Conservation (phyloP, 2,797 vertebrate species). For the Betta splendens region DNA sequence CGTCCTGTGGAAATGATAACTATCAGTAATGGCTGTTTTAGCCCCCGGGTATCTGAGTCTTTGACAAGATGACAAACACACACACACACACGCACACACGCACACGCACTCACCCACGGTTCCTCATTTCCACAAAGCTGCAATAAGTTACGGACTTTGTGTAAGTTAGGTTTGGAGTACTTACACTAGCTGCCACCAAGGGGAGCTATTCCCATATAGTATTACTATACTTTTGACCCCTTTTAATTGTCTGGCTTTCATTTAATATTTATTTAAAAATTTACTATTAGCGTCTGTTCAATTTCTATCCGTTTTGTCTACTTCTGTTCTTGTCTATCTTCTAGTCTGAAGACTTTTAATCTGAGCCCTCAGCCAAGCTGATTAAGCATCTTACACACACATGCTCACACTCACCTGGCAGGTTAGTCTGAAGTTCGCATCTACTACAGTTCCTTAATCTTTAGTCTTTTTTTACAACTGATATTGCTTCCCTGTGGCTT, state of each 20-base stretch:
- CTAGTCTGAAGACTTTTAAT: constrained; percentile 12
- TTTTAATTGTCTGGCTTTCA: background rate
- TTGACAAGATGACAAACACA: constrained; percentile 39
- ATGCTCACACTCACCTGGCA: constrained; percentile 21
- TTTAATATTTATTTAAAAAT: background rate
- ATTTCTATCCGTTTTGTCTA: background rate
- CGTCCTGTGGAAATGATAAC: constrained; percentile 64
- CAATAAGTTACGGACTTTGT: background rate
- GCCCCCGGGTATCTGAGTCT: constrained; percentile 54
- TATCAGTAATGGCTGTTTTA: constrained; percentile 63
- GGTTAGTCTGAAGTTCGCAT: background rate
- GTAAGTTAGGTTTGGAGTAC: background rate
- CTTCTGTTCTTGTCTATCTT: background rate
- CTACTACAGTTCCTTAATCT: constrained; percentile 16
- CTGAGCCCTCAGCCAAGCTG: constrained; percentile 10
- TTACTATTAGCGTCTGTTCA: background rate
- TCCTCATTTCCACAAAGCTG: constrained; percentile 2
- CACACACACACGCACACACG: background rate
- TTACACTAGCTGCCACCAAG: constrained; percentile 43
- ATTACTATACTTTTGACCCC: background rate
- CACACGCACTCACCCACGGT: constrained; percentile 3
- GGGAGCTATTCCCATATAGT: constrained; percentile 48
- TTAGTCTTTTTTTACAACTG: too few relatives aligned
- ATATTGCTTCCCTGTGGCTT: constrained; percentile 13
- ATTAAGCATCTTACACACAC: constrained; percentile 4